A percentile compares a stretch with the other conserved stretches of the same genome.
Evolutionary conservation across 1,140 invertebrate genomes (phyloP).

Genomic region (Caerostris darwini): DNA sequence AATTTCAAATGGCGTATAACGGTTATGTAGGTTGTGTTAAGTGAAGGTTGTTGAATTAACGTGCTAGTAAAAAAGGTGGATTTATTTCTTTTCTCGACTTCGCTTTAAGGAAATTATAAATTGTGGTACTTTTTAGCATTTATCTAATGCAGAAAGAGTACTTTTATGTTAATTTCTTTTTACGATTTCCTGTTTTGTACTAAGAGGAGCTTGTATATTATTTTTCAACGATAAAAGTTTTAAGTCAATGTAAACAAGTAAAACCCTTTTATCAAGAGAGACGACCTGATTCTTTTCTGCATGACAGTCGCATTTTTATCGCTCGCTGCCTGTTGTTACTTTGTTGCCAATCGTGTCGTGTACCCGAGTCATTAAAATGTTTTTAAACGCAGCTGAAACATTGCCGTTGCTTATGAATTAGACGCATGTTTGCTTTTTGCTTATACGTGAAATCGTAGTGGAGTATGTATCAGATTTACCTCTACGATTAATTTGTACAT

Average conservation of each 20-base stretch:
- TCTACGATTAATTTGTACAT: too few relatives aligned
- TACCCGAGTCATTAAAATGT: background rate
- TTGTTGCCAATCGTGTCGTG: slow-evolving; percentile 21
- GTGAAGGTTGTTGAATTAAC: too few relatives aligned
- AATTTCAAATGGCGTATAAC: too few relatives aligned
- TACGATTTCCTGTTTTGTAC: background rate
- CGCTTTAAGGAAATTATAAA: too few relatives aligned
- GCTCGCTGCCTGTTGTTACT: slow-evolving; percentile 15
- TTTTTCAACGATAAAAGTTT: background rate
- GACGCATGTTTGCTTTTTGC: too few relatives aligned
- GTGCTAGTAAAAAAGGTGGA: too few relatives aligned
- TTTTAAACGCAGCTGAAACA: background rate
- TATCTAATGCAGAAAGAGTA: background rate
- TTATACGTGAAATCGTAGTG: too few relatives aligned
- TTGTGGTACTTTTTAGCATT: background rate
- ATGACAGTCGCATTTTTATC: slow-evolving; percentile 11
- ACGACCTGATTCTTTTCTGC: background rate
- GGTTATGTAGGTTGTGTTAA: too few relatives aligned
- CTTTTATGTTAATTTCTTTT: background rate
- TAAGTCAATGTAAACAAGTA: slow-evolving; percentile 1
- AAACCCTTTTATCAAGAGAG: slow-evolving; percentile 14
- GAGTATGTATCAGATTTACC: too few relatives aligned
- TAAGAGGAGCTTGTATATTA: background rate
- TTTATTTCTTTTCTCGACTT: too few relatives aligned
- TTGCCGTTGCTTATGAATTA: background rate